Evolutionary conservation across 2,113 vertebrate species (phyloP).

Genomic region (Pluvianellus socialis): DNA sequence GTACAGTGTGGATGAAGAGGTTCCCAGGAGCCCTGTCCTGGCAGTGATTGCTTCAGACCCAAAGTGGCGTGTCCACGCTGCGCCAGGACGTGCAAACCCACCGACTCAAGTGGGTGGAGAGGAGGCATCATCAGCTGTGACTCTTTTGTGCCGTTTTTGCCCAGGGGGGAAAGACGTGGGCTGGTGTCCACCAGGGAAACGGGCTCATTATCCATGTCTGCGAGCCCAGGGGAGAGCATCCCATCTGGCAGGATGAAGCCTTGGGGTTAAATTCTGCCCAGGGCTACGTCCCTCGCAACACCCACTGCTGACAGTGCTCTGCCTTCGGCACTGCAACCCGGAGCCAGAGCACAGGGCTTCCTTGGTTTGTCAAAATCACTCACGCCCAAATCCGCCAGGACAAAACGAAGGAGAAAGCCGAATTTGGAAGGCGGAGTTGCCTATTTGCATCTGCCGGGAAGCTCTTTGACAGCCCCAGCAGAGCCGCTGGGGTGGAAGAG

Average conservation of each 20-base stretch:
- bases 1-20: neutral
- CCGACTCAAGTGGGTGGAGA: neutral
- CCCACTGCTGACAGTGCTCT: fast-evolving
- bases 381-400: neutral
- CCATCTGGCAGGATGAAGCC: neutral
- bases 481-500: neutral
- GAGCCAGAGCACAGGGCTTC: fast-evolving
- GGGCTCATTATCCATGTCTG: neutral
- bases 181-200: neutral
- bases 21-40: neutral
- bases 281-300: neutral
- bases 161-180: neutral
- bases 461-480: neutral
- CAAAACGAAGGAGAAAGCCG: neutral
- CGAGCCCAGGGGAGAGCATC: neutral
- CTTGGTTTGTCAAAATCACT: neutral
- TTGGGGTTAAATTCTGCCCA: slow-evolving; percentile 15
- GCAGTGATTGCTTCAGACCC: neutral
- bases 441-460: neutral
- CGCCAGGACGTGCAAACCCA: neutral
- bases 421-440: neutral
- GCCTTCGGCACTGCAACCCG: fast-evolving
- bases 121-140: neutral
- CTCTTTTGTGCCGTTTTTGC: neutral
- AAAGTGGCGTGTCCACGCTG: fast-evolving